A percentile compares a stretch with the other conserved stretches of the same genome.
Conservation (phyloP, 2,113 vertebrate species). For the Anguilla japonica region DNA sequence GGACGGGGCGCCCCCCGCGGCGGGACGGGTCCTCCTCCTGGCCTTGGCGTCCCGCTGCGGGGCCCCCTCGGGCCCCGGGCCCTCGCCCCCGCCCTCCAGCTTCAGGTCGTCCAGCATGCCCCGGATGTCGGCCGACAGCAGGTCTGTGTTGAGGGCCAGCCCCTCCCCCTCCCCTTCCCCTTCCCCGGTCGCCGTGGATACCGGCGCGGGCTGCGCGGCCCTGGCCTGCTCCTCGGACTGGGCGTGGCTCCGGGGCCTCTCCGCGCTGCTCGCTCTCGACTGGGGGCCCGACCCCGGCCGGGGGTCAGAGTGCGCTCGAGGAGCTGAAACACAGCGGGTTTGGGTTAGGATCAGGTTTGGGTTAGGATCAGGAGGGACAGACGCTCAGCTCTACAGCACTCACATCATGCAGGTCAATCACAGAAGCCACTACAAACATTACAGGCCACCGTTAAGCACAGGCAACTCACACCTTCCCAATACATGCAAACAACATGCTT, state of each 20-base stretch:
- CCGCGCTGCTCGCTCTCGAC: conserved; percentile 63
- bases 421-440: too few relatives aligned
- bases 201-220: conserved; percentile 42
- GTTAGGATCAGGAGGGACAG: not conserved
- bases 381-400: not conserved
- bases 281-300: conserved; percentile 60
- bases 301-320: conserved; percentile 72
- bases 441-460: too few relatives aligned
- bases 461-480: not conserved
- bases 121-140: conserved; percentile 83
- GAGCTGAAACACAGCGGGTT: conserved; percentile 46
- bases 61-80: conserved; percentile 39
- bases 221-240: conserved; percentile 56
- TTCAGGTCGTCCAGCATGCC: conserved; percentile 90
- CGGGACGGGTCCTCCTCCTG: conserved; percentile 50
- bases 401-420: too few relatives aligned
- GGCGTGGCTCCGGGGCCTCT: conserved; percentile 40
- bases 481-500: not conserved
- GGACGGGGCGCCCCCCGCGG: conserved; percentile 16
- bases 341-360: not conserved
- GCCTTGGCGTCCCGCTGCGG: conserved; percentile 55
- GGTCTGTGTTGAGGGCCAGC: conserved; percentile 66
- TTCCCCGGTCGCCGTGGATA: not conserved
- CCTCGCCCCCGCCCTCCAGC: conserved; percentile 65
- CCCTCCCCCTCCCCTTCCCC: not conserved